Base-by-base conservation (phyloP, 2,113 vertebrate genomes). In the Megaceryle torquata region DNA sequence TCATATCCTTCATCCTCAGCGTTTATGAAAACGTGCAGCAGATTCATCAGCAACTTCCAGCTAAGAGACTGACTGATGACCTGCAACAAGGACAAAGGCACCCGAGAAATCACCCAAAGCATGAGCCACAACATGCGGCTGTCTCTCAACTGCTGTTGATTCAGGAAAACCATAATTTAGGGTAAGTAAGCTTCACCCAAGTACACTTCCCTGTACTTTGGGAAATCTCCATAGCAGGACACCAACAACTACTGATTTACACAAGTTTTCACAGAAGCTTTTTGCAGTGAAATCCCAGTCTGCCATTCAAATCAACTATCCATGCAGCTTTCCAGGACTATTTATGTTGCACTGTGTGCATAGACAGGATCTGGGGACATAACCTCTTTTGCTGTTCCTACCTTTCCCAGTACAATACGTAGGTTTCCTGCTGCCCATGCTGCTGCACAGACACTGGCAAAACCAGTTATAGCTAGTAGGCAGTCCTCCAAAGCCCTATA, bases 71-170 rank as follows among this genome's bases (percentile, higher is more conserved):
- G 88, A 88, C 89, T 83, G 80, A 71, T 64, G 37, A 78, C 76
- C 53, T 4, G 14, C 35, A 56, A 31, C 0, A 5, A 86, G 25
- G 56, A 82, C 60, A 88, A 76, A 88, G 65, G 17, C 60, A 70
- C 60, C 53, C 75, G 76, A 92, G 90, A 93, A 96, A 88, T 91
- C 64, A 71, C 21, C 24, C 76, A 90, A 61, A 81, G 35, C 60
- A 86, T 0, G 0, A 80, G 59, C 20, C 76, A 26, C n/a, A 82
- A 39, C 22, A n/a, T 3, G n/a, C 65, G 93, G 60, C 64, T 54
- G 57, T 88, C 78, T 76, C 86, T 75, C 88, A 94, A 61, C 44
- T 26, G 29, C 13, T 48, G 25, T 22, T 71, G 69, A 61, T 70
- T 71, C 50, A 72, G 59, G 25, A 94, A 92, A 76, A 50, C 8